Conservation (phyloP, 2,888 invertebrate genomes). For the Eupithecia subumbrata region DNA sequence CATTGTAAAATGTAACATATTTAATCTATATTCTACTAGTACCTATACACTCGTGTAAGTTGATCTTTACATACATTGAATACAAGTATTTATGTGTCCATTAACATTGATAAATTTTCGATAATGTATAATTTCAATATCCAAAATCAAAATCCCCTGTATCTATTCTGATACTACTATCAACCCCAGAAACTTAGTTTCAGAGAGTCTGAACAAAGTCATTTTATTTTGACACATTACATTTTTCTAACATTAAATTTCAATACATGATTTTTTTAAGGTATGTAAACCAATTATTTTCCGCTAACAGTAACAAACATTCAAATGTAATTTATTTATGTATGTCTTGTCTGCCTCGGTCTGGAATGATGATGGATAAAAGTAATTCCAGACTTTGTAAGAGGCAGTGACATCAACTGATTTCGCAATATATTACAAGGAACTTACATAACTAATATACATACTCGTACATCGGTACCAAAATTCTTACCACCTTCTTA, state of each 20-base stretch:
- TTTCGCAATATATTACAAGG: neutral
- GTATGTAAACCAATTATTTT: neutral
- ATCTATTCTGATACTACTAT: constrained; percentile 35
- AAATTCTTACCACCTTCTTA: constrained; percentile 6
- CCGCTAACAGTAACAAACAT: neutral
- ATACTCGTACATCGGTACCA: neutral
- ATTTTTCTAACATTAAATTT: constrained; percentile 23
- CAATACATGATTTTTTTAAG: neutral
- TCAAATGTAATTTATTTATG: neutral
- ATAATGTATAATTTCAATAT: constrained; percentile 26
- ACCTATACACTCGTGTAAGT: neutral
- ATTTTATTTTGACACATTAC: constrained; percentile 29
- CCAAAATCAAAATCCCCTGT: constrained; percentile 33
- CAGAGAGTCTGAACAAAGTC: constrained; percentile 28
- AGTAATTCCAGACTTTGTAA: neutral
- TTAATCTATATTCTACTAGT: neutral
- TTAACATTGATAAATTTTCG: constrained; percentile 28
- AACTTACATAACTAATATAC: neutral
- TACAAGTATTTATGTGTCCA: neutral
- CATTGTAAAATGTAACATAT: neutral
- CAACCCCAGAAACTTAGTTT: constrained; percentile 40
- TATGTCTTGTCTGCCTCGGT: neutral
- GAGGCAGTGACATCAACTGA: neutral
- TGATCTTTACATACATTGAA: neutral
- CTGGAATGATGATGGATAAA: neutral